phyloP scores from a whole-genome alignment of 2,113 vertebrate species.

The Benitochromis conjunctus region DNA sequence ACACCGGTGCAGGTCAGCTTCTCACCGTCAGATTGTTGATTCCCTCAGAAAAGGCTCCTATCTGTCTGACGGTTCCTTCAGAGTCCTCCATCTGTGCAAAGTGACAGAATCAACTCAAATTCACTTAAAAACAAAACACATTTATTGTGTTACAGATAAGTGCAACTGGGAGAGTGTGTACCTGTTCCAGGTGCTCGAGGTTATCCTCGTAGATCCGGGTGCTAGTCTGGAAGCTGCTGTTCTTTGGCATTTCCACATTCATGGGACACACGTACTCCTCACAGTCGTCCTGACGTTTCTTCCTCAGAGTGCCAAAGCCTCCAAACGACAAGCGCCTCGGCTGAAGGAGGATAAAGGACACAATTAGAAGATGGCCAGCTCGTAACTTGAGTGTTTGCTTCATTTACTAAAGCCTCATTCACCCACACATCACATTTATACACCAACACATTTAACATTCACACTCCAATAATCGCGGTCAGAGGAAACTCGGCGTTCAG shows the following conservation, averaged over 20 bases:
- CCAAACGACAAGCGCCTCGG: constrained; percentile 88
- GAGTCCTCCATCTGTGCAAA: constrained; percentile 91
- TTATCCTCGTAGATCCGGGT: constrained; percentile 76
- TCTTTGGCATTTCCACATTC: constrained; percentile 84
- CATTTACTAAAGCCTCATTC: neutral
- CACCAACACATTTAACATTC: neutral
- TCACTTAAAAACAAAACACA: neutral
- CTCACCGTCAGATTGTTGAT: constrained; percentile 97
- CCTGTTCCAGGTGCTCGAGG: constrained; percentile 88
- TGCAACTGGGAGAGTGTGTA: neutral
- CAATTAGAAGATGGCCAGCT: neutral
- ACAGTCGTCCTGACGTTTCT: constrained; percentile 86
- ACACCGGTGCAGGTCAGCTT: neutral
- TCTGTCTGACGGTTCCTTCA: constrained; percentile 90
- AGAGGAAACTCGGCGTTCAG: neutral
- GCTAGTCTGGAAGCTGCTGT: constrained; percentile 75
- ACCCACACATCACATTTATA: neutral
- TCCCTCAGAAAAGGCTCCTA: constrained; percentile 92
- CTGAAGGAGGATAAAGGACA: constrained; percentile 59
- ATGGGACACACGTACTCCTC: constrained; percentile 94
- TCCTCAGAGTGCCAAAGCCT: constrained; percentile 88
- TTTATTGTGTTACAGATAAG: neutral
- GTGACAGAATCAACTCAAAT: neutral
- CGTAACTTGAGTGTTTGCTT: neutral
- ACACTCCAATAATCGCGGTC: neutral